phyloP scores from a whole-genome alignment of 2,113 vertebrate species.

The Empidonax traillii region DNA sequence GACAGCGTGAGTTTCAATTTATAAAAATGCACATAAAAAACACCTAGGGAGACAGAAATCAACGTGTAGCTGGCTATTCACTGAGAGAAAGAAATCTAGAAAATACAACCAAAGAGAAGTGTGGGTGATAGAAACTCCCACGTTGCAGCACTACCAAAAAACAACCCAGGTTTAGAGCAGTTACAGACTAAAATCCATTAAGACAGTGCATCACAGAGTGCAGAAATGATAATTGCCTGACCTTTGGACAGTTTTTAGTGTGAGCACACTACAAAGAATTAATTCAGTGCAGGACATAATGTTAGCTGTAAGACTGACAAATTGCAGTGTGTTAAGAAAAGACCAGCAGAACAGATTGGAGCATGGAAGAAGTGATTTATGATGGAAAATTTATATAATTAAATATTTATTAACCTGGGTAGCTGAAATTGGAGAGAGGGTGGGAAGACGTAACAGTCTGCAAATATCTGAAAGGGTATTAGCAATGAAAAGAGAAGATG shows the following conservation, averaged over 20 bases:
- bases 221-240: neutral
- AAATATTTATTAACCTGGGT: constrained; percentile 29
- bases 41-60: neutral
- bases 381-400: neutral
- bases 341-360: neutral
- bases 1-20: neutral
- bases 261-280: neutral
- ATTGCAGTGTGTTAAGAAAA: constrained; percentile 5
- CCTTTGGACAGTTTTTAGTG: neutral
- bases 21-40: constrained; percentile 5
- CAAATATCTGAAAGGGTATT: neutral
- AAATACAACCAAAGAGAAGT: neutral
- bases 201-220: rapidly evolving
- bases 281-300: neutral
- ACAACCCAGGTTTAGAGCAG: neutral
- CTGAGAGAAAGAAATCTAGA: neutral
- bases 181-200: neutral
- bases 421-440: neutral
- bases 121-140: neutral
- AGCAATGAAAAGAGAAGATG: neutral
- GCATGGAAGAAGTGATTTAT: neutral
- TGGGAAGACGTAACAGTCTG: neutral
- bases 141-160: neutral
- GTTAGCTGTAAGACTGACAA: constrained; percentile 37
- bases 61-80: neutral